Base-by-base conservation (phyloP, 2,888 invertebrate genomes). In the Tricholauxania praeusta region DNA sequence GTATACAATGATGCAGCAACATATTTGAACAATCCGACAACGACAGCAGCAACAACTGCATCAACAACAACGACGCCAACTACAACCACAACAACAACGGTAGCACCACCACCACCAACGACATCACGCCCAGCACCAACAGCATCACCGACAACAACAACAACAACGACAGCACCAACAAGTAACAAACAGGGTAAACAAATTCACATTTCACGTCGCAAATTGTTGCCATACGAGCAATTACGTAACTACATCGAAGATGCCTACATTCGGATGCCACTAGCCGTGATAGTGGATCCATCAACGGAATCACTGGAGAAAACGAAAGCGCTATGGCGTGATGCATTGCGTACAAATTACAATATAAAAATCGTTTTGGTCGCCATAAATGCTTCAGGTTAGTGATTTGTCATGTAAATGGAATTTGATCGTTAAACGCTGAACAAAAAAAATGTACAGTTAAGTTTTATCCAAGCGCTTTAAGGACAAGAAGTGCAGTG, bases 211-310 rank as follows among this genome's bases (percentile, higher is more conserved):
- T 75, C 81, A 64, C 78, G 77, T 39, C 77, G 79, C 69, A 84
- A 82, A 71, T 78, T 86, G 70, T 75, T 86, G 78, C 87, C 87
- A 47, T 84, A 87, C 72, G 87, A 87, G 78, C 84, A 86, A 74
- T 79, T 87, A 75, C 83, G 87, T 72, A 85, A 85, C 76, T 87
- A 85, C 74, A 84, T 87, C 70, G 87, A 87, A 78, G 87, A 87
- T 81, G 83, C 85, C 62, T 87, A 87, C 77, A 85, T 87, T 70
- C 84, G 87, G 66, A 85, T 85, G 84, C 87, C 87, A n/a, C 75
- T 87, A 74, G 87, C 87, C 8, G 85, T 86, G 57, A 84, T 87
- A 71, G 84, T 87, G 55, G 87, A 87, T 80, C 87, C 87, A 48
- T 84, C 86, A 28, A 75, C 82, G 1, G 83, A 83, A 65, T 83